phyloP scores from a whole-genome alignment of 2,113 vertebrate genomes.

The Lucifuga dentata region DNA sequence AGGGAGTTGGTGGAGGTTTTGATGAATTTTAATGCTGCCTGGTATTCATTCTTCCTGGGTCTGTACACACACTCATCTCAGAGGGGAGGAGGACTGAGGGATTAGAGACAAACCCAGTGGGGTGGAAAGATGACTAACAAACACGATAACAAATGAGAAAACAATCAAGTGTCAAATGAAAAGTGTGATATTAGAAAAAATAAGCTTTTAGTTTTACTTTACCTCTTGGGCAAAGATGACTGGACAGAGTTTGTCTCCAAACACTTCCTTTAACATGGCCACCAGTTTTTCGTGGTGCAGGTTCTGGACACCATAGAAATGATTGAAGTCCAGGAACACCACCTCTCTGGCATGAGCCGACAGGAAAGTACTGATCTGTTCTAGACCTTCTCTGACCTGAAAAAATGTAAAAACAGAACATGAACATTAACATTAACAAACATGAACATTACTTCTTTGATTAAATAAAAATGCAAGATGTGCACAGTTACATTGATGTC shows the following conservation, averaged over 20 bases:
- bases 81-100: too few species aligned
- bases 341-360: slow-evolving; percentile 91
- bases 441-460: too few species aligned
- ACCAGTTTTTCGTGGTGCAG: slow-evolving; percentile 97
- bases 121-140: too few species aligned
- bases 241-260: slow-evolving; percentile 95
- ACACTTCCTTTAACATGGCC: slow-evolving; percentile 94
- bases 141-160: too few species aligned
- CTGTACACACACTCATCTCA: too few species aligned
- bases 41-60: background rate
- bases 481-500: too few species aligned
- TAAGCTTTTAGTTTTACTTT: background rate
- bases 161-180: too few species aligned
- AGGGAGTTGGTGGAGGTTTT: slow-evolving; percentile 5
- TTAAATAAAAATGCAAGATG: too few species aligned
- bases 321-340: slow-evolving; percentile 98
- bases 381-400: slow-evolving; percentile 91
- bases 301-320: slow-evolving; percentile 98
- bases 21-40: slow-evolving; percentile 16
- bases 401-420: slow-evolving; percentile 28
- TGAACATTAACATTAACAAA: background rate
- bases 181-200: background rate
- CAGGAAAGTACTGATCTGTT: slow-evolving; percentile 94
- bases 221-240: slow-evolving; percentile 95
- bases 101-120: too few species aligned